A percentile compares a stretch with the other conserved stretches of the same genome.
These are phyloP conservation scores for Petrocephalus microphthalmus DNA, from an alignment of 2,113 vertebrate genomes.

Conservation along the genomic window DNA sequence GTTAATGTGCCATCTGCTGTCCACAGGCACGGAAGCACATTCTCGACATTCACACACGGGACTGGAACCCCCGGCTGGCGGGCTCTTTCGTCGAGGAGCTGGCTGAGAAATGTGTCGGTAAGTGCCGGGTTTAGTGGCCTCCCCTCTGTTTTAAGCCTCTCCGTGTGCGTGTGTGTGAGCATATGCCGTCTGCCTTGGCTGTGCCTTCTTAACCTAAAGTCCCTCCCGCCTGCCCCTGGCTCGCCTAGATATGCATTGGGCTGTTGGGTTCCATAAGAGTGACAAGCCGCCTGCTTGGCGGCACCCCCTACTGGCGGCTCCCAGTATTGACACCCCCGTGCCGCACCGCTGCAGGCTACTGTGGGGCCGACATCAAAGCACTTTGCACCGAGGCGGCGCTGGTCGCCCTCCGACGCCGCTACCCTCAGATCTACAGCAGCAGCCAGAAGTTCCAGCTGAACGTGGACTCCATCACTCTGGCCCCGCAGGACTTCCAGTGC, in stretches of 20 bases:
- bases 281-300: neutral
- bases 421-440: constrained; percentile 95
- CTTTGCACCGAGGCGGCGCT: constrained; percentile 97
- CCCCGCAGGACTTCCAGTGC: constrained; percentile 82
- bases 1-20: neutral
- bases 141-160: neutral
- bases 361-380: constrained; percentile 97
- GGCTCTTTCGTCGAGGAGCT: constrained; percentile 90
- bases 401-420: constrained; percentile 85
- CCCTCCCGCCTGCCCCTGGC: neutral
- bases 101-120: constrained; percentile 98
- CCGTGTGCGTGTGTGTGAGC: neutral
- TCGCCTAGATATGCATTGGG: neutral
- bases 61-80: constrained; percentile 91
- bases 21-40: constrained; percentile 95
- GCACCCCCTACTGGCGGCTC: neutral
- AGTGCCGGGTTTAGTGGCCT: constrained; percentile 42
- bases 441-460: constrained; percentile 91
- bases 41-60: constrained; percentile 93
- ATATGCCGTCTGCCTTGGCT: neutral
- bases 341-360: constrained; percentile 73
- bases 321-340: neutral
- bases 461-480: constrained; percentile 83
- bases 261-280: neutral
- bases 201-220: neutral